Evolutionary conservation across 2,797 vertebrate species (phyloP).

Genomic region (Synanceia verrucosa): DNA sequence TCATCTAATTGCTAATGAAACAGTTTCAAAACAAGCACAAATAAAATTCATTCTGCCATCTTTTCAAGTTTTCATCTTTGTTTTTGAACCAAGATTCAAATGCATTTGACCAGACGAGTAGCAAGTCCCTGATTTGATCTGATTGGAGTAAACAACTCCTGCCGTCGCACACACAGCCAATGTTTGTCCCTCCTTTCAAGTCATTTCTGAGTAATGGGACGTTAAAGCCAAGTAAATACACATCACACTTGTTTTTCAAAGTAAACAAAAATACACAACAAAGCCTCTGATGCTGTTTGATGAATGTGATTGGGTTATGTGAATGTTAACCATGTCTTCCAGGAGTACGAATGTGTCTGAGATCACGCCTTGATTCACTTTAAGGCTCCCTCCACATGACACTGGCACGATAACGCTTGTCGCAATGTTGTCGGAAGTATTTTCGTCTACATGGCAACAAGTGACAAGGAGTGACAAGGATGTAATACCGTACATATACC

Average conservation of each 20-base stretch:
- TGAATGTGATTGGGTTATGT: background rate
- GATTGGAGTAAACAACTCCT: background rate
- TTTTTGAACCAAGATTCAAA: conserved; percentile 5
- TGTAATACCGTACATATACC: too few relatives aligned
- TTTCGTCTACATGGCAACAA: too few relatives aligned
- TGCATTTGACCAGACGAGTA: conserved; percentile 8
- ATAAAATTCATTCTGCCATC: background rate
- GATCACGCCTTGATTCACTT: background rate
- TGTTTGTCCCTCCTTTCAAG: background rate
- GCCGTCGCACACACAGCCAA: background rate
- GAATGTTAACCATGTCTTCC: background rate
- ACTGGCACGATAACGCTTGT: too few relatives aligned
- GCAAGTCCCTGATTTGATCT: conserved; percentile 15
- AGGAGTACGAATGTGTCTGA: background rate
- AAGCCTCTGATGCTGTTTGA: background rate
- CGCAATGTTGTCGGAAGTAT: too few relatives aligned
- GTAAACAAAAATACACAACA: background rate
- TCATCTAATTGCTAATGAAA: conserved; percentile 17
- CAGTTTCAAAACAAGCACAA: conserved; percentile 12
- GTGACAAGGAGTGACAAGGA: too few relatives aligned
- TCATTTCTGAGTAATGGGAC: background rate
- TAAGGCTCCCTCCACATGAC: background rate
- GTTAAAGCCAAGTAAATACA: conserved; percentile 9
- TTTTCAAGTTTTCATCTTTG: background rate
- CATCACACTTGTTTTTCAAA: background rate